Evolutionary conservation across 2,113 vertebrate genomes (phyloP), one percentile per base, ranked within the genome.

Genomic region (Hassar affinis): DNA sequence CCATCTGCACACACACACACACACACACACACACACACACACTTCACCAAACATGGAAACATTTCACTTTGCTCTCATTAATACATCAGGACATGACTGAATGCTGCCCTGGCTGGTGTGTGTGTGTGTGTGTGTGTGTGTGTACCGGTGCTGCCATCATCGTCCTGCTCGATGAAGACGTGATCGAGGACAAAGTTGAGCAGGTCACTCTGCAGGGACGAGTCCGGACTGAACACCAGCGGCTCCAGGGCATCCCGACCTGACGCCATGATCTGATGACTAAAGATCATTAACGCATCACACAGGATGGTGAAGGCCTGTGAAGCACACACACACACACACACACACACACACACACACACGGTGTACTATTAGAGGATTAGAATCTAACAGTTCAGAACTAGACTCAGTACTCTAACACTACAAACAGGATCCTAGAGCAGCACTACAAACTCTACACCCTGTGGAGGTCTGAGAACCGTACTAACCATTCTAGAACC

Each of bases 151-250:
- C 96, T 98, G 89, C 96, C 96, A 87, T 99, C 98, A 83, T 99
- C 98, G 85, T 99, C 98, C 91, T 99, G 98, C 91, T 99, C 98
- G 87, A 99, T 98, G 93, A 99, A 99, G 87, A 99, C 97, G 79
- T 99, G 97, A 93, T 99, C 97, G 76, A 98, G 93, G 94, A 99
- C 97, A 89, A 99, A 99, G 92, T 96, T 96, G 87, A 99, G 95
- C 72, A 99, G 93, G 88, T 99, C 98, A 35, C 96, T 94, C 83
- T 99, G 97, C 88, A 99, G 92, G 15, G 97, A 97, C 87, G 97
- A 97, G 91, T 99, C 98, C 57, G 98, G 96, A 85, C 94, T 96
- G 87, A 98, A 99, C 90, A 99, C 95, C 88, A 99, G 94, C 0
- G 97, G 97, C 87, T 98, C 97, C 93, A 99, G 93, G 91, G 95